phyloP scores from a whole-genome alignment of 1,140 invertebrate genomes.

The Ceratosolen fusciceps region DNA sequence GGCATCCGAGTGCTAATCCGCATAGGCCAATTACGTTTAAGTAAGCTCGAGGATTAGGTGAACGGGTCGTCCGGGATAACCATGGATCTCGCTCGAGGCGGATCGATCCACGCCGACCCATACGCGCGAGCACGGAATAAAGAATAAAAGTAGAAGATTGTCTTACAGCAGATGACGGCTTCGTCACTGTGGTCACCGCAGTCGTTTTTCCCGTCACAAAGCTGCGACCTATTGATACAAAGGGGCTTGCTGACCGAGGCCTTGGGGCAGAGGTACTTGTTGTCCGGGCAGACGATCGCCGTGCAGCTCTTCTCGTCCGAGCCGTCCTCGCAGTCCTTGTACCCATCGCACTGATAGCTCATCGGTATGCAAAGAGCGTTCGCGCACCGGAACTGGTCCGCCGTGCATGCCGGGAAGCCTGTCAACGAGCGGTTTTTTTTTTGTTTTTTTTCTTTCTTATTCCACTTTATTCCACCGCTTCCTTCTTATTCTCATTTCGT shows the following conservation, averaged over 20 bases:
- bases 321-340: constrained; percentile 87
- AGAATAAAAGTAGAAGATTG: constrained; percentile 53
- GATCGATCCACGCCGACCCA: no score
- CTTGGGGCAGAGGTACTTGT: constrained; percentile 92
- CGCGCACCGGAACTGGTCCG: constrained; percentile 92
- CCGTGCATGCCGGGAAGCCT: constrained; percentile 92
- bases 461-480: no score
- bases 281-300: constrained; percentile 88
- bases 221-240: constrained; percentile 88
- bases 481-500: background rate
- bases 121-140: no score
- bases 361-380: constrained; percentile 94
- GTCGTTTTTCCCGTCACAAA: constrained; percentile 92
- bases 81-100: no score
- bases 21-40: no score
- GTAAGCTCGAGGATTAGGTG: no score
- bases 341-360: constrained; percentile 86
- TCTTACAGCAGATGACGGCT: constrained; percentile 89
- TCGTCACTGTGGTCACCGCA: constrained; percentile 94
- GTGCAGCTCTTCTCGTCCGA: constrained; percentile 93
- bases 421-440: constrained; percentile 40
- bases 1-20: no score
- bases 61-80: no score
- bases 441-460: constrained; percentile 9
- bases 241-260: constrained; percentile 80